A percentile compares a stretch with the other conserved stretches of the same genome.
Evolutionary conservation across 2,888 invertebrate species (phyloP).

Genomic region (Eumacrocentrus americanus): DNA sequence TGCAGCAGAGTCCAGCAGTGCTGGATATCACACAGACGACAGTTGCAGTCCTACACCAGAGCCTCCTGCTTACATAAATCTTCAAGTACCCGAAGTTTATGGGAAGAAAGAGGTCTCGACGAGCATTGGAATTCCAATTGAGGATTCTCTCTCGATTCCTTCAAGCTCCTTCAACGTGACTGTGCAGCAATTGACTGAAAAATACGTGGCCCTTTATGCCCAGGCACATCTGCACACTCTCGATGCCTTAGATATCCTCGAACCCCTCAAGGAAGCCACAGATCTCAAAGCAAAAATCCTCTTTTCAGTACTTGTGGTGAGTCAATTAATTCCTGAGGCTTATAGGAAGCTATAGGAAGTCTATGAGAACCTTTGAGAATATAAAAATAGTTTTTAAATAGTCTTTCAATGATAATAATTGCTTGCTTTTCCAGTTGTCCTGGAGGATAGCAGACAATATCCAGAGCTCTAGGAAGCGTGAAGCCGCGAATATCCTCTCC

Average conservation of each 20-base stretch:
- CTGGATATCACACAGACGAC: constrained; percentile 58
- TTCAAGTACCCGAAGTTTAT: background rate
- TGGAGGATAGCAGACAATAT: constrained; percentile 55
- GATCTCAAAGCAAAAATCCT: constrained; percentile 94
- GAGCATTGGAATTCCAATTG: constrained; percentile 19
- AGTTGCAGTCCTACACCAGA: constrained; percentile 56
- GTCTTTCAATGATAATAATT: no score
- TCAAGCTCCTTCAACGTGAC: constrained; percentile 25
- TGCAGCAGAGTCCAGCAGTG: constrained; percentile 53
- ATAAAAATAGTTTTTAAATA: no score
- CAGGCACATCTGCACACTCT: constrained; percentile 84
- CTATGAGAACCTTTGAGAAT: no score
- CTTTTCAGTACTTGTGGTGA: constrained; percentile 94
- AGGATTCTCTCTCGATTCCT: constrained; percentile 17
- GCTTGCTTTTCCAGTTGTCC: constrained; percentile 51
- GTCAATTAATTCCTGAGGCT: no score
- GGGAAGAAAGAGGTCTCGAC: constrained; percentile 17
- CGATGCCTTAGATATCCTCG: constrained; percentile 82
- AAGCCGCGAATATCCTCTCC: constrained; percentile 45
- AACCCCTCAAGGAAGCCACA: constrained; percentile 80
- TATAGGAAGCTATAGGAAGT: no score
- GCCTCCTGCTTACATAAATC: constrained; percentile 40
- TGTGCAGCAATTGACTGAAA: constrained; percentile 68
- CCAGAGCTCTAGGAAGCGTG: constrained; percentile 50
- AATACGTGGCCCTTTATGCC: constrained; percentile 85